Evolutionary conservation across 1,140 invertebrate genomes (phyloP).

Genomic region (Saccostrea echinata): DNA sequence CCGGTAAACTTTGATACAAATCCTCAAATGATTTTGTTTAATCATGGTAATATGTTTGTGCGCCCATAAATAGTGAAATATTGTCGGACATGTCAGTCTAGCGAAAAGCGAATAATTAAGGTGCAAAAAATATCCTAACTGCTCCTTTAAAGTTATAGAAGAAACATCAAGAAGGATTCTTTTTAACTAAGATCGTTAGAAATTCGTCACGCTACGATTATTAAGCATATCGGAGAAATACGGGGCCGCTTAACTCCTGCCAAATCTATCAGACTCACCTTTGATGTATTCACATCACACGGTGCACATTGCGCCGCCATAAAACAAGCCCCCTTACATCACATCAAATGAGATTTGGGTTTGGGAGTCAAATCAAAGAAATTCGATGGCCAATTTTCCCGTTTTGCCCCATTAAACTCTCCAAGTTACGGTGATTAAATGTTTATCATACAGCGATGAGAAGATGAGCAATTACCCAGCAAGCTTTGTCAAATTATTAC

Average conservation of each 20-base stretch:
- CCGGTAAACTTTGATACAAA: neutral
- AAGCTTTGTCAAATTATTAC: slow-evolving; percentile 3
- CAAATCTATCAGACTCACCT: slow-evolving; percentile 1
- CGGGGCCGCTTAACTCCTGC: slow-evolving; percentile 31
- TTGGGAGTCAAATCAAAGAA: slow-evolving; percentile 27
- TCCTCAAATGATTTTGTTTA: neutral
- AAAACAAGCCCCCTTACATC: slow-evolving; percentile 13
- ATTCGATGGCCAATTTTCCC: neutral
- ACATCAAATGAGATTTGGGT: slow-evolving; percentile 15
- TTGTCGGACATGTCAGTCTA: neutral
- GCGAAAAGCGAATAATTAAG: neutral
- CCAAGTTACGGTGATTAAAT: slow-evolving; percentile 23
- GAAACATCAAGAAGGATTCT: slow-evolving; percentile 16
- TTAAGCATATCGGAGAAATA: slow-evolving; percentile 20
- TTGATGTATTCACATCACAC: slow-evolving; percentile 32
- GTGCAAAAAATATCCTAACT: slow-evolving; percentile 24
- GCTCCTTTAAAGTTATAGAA: slow-evolving; percentile 29
- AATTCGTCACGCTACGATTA: slow-evolving; percentile 34
- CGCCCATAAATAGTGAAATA: neutral
- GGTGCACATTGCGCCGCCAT: neutral
- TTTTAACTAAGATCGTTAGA: slow-evolving; percentile 23
- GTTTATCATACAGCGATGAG: slow-evolving; percentile 17
- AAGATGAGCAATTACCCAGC: neutral
- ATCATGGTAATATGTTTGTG: neutral
- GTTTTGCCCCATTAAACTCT: neutral